These are phyloP conservation scores for Hylaea fasciaria DNA, from an alignment of 2,888 invertebrate species.

Conservation along the genomic window DNA sequence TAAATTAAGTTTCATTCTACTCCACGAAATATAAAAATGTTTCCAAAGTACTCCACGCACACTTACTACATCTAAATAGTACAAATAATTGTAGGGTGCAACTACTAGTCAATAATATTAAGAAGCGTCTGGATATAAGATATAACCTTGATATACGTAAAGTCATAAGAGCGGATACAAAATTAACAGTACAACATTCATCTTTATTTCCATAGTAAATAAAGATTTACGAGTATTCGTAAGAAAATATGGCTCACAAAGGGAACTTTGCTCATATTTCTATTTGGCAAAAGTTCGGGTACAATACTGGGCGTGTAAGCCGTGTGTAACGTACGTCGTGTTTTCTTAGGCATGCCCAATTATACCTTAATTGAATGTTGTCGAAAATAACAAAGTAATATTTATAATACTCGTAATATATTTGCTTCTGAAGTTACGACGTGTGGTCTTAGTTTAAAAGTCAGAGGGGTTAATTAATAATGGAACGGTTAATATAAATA, in stretches of 20 bases:
- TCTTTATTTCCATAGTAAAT: conserved; percentile 27
- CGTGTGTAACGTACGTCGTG: conserved; percentile 3
- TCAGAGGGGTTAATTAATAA: no score
- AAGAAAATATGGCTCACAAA: conserved; percentile 23
- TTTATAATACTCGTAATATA: not conserved
- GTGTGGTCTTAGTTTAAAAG: no score
- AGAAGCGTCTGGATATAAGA: no score
- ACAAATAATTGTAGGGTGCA: no score
- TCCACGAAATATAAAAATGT: no score
- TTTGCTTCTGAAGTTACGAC: not conserved
- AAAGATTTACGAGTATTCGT: conserved; percentile 28
- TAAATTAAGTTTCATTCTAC: no score
- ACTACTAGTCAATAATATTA: no score
- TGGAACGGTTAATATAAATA: no score
- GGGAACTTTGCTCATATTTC: conserved; percentile 28
- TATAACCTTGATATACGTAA: no score
- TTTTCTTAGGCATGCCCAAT: conserved; percentile 19
- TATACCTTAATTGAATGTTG: conserved; percentile 15
- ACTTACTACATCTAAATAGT: no score
- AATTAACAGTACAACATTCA: conserved; percentile 23
- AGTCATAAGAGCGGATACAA: not conserved
- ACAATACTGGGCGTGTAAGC: conserved; percentile 14
- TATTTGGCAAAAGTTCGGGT: conserved; percentile 22
- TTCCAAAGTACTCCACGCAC: no score
- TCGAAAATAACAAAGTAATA: not conserved